Conservation (phyloP, 1,140 invertebrate species). For the Zaprionus capensis region DNA sequence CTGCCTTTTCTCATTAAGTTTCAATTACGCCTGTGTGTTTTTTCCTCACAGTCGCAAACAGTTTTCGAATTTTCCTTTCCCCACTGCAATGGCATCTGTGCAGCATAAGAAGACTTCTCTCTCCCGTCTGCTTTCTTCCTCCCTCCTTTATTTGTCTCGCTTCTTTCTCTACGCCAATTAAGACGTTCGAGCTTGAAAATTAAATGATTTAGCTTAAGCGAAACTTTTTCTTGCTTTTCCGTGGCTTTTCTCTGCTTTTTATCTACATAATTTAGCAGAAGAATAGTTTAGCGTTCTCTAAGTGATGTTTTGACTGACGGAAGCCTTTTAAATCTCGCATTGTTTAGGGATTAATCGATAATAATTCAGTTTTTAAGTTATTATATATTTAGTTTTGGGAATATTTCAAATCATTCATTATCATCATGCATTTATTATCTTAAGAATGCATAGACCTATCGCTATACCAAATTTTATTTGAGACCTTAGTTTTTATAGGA, state of each 20-base stretch:
- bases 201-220: conserved; percentile 52
- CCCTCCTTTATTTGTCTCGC: neutral
- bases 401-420: neutral
- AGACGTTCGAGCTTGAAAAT: conserved; percentile 52
- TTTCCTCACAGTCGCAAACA: conserved; percentile 34
- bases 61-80: conserved; percentile 36
- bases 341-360: neutral
- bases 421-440: neutral
- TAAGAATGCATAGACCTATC: neutral
- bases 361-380: neutral
- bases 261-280: neutral
- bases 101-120: conserved; percentile 1
- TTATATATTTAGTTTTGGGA: neutral
- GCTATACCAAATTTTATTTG: neutral
- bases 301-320: neutral
- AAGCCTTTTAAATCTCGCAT: neutral
- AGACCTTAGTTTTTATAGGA: no score
- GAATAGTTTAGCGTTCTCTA: neutral
- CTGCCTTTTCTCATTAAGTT: conserved; percentile 73
- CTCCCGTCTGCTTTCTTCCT: conserved; percentile 6
- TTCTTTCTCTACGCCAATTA: conserved; percentile 58
- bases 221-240: conserved; percentile 27
- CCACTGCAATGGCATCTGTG: conserved; percentile 35
- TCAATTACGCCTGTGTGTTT: conserved; percentile 63
- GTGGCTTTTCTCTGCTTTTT: neutral